Base-by-base conservation (phyloP, 1,140 invertebrate genomes). In the Camponotus pennsylvanicus region DNA sequence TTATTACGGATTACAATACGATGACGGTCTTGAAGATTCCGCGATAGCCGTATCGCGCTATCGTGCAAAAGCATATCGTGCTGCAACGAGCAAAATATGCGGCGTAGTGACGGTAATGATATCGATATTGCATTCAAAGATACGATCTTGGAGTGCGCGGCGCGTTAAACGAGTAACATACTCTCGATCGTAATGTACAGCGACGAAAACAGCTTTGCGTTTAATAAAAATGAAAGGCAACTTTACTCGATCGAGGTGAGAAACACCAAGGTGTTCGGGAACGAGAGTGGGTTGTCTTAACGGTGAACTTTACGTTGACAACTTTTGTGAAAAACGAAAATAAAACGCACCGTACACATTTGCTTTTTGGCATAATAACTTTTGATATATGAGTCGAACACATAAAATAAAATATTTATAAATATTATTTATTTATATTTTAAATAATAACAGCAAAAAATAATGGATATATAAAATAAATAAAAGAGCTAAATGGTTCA, bases 1-100 rank as follows among this genome's bases (percentile, higher is more conserved):
- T 83, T 63, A 83, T 83, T 83, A 63, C 69, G 69, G 67, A 73
- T 82, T 73, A 73, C 67, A 75, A 75, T 75, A 70, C 79, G 79
- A 73, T 42, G 55, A 40, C n/a, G 79, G 42, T 45, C 55, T 32
- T 55, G 79, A 83, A 73, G 69, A 83, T 83, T 2, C 27, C 55
- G 42, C 69, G 79, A 83, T 73, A 75, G 73, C 61, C 27, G 57
- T 42, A 21, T 59, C 79, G 79, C 55, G 55, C n/a, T 75, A 75
- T 83, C 79, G 40, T 37, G 55, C 67, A 34, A 27, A 27, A 27
- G 55, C 55, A 66, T 83, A 83, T 83, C 79, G 61, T 57, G 13
- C 67, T 18, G 55, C 79, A 55, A 61, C 79, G 67, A 45, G 66
- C 69, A 42, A 75, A 83, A 83, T 83, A 83, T 83, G 79, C 69